These are phyloP conservation scores for Globicephala melas DNA, from an alignment of 2,113 vertebrate species.

Conservation along the genomic window DNA sequence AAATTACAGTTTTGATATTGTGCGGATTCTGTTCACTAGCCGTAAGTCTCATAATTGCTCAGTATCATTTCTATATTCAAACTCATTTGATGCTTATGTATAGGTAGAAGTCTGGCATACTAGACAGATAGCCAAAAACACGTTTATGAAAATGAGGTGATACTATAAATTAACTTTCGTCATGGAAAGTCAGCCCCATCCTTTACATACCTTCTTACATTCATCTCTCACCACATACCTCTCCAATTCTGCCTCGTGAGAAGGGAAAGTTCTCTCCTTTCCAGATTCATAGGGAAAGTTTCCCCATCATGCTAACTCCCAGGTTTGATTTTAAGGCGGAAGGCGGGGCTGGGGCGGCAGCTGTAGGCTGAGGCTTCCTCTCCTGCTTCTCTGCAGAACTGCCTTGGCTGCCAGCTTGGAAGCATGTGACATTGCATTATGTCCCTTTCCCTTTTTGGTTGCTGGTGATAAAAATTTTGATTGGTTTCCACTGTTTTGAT, in stretches of 20 bases:
- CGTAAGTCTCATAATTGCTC: background rate
- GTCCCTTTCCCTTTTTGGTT: background rate
- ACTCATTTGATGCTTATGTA: background rate
- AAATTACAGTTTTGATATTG: background rate
- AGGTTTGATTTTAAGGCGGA: background rate
- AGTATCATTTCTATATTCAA: background rate
- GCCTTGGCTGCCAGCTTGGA: background rate
- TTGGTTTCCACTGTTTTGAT: background rate
- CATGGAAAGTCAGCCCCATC: background rate
- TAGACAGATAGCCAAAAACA: background rate
- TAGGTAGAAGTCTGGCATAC: conserved; percentile 1
- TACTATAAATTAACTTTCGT: background rate
- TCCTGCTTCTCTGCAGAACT: background rate
- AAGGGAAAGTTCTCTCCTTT: background rate
- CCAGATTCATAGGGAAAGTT: background rate
- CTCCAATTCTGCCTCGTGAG: background rate
- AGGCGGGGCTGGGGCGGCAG: accelerated
- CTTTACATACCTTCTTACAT: background rate
- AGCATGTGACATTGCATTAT: accelerated
- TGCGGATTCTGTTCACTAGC: background rate
- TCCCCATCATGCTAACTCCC: background rate
- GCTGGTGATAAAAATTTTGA: background rate
- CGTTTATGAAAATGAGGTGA: background rate
- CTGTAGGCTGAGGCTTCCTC: background rate
- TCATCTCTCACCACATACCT: background rate